phyloP scores from a whole-genome alignment of 2,797 vertebrate species.

The Pangasius larnaudii region DNA sequence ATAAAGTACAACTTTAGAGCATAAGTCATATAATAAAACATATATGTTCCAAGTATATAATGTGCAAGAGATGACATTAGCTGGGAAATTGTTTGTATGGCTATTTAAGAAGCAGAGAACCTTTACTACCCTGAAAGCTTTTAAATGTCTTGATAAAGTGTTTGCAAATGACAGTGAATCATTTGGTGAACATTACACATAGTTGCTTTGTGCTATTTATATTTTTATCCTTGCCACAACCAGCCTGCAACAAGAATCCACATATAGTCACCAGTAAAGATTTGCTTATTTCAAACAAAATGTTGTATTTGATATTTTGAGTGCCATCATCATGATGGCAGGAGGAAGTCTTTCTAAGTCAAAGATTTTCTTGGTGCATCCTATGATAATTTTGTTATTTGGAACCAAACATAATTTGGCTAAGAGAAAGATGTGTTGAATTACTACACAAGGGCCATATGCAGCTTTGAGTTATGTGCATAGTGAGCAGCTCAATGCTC shows the following conservation, averaged over 20 bases:
- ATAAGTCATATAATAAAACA: constrained; percentile 42
- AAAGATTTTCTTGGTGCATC: not conserved
- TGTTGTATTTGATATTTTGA: not conserved
- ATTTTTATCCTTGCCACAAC: not conserved
- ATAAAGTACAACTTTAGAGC: constrained; percentile 33
- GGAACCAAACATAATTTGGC: too few species aligned
- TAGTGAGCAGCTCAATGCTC: too few species aligned
- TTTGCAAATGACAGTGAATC: constrained; percentile 55
- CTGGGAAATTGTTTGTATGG: constrained; percentile 41
- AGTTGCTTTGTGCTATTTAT: constrained; percentile 3
- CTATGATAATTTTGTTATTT: too few species aligned
- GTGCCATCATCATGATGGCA: not conserved
- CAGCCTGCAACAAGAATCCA: not conserved
- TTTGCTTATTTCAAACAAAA: not conserved
- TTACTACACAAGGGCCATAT: too few species aligned
- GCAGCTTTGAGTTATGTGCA: too few species aligned
- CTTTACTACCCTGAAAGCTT: constrained; percentile 51
- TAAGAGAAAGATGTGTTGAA: too few species aligned
- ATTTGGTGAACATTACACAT: constrained; percentile 43
- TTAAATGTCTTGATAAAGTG: constrained; percentile 43
- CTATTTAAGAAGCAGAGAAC: constrained; percentile 10
- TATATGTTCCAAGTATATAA: not conserved
- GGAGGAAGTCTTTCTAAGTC: not conserved
- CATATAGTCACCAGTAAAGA: not conserved
- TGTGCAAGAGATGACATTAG: constrained; percentile 44